Evolutionary conservation across 2,797 vertebrate species (phyloP), one percentile per base, ranked within the genome.

Genomic region (Melopsittacus undulatus): DNA sequence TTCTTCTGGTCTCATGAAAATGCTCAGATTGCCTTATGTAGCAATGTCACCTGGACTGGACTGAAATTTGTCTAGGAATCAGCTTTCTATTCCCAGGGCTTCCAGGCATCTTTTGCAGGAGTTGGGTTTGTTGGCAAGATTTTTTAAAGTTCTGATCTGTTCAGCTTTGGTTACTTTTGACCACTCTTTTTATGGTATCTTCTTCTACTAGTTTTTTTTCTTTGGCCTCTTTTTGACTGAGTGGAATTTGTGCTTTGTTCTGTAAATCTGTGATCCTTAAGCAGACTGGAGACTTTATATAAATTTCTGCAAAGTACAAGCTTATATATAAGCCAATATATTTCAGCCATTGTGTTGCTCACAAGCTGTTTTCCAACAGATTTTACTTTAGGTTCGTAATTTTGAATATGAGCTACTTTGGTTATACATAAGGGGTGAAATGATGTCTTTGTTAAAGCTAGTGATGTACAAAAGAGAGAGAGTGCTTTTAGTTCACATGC

Each of bases 151-250:
- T 94, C 77, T 80, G 26, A 64, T 87, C 54, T 34, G 49, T 76
- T 92, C 42, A 88, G 30, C 91, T 96, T 90, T 94, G 78, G 87
- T 80, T 62, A 72, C 49, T 75, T 95, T 86, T 93, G 83, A 89
- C 40, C 45, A 38, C 24, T 78, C 22, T 89, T 96, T 91, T 93
- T 22, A 83, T 42, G 34, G 18, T 42, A 67, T 83, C 30, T 92
- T 88, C 36, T 79, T 73, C 73, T 26, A 21, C 26, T 81, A 27
- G 19, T 49, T 94, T 95, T 81, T 92, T 92, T 87, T 21, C 49
- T 92, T 83, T 48, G 12, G 26, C 90, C 4, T 87, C 45, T 40
- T 70, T 94, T 89, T 87, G 78, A 90, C 32, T 85, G 86, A 95
- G 57, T 57, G 36, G 61, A 90, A 74, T 95, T 89, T 92, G 45